Percentiles rank a stretch among this genome's conserved stretches.
Conservation (phyloP, 2,888 invertebrate species). For the Polylopha cassiicola region DNA sequence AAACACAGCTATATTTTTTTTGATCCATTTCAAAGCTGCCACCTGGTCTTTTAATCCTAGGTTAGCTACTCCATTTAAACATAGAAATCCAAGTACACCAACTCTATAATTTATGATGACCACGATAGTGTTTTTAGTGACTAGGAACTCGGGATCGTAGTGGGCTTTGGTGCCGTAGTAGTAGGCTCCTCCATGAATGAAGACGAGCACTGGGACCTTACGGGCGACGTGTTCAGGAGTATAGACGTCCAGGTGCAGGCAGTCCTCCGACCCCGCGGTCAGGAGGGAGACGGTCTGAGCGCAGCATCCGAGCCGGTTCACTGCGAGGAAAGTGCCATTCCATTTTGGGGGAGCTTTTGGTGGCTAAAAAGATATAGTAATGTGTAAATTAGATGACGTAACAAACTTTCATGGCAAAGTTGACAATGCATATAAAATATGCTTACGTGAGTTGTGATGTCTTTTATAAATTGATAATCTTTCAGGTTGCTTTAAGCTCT, state of each 20-base stretch:
- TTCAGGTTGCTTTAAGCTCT: no score
- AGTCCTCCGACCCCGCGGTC: conserved; percentile 54
- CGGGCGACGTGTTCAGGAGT: conserved; percentile 37
- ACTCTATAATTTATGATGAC: conserved; percentile 62
- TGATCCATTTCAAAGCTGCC: conserved; percentile 64
- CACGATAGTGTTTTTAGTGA: conserved; percentile 51
- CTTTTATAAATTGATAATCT: no score
- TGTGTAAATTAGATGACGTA: no score
- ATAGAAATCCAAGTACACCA: conserved; percentile 61
- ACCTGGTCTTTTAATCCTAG: conserved; percentile 64
- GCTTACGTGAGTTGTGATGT: no score
- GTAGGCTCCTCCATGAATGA: conserved; percentile 64
- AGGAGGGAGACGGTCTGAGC: conserved; percentile 46
- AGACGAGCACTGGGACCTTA: conserved; percentile 57
- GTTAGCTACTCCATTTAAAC: conserved; percentile 55
- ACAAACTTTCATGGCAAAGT: no score
- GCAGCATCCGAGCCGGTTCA: conserved; percentile 44
- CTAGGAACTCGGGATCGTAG: conserved; percentile 63
- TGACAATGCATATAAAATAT: no score
- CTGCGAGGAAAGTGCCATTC: conserved; percentile 48
- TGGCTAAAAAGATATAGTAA: conserved; percentile 45
- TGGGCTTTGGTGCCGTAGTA: conserved; percentile 63
- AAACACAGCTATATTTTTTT: conserved; percentile 54
- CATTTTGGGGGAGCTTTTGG: conserved; percentile 48
- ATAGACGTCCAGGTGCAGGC: conserved; percentile 57